Evolutionary conservation across 2,888 invertebrate genomes (phyloP).

Genomic region (Pegoplata infirma): DNA sequence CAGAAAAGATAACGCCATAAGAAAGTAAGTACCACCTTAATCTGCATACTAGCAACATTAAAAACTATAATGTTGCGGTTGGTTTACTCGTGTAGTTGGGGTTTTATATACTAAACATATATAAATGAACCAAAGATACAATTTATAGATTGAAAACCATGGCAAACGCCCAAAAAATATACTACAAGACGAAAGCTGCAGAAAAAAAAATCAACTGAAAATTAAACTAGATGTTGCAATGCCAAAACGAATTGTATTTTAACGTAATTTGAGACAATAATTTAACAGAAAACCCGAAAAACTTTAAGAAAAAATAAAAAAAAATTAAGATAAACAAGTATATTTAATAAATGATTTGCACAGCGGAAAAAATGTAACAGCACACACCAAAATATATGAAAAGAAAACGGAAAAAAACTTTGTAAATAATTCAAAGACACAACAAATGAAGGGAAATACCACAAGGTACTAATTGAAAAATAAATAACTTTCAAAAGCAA

Average conservation of each 20-base stretch:
- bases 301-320: not conserved
- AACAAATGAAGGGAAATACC: conserved; percentile 25
- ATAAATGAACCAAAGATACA: not conserved
- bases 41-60: not conserved
- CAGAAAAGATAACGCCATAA: too few species aligned
- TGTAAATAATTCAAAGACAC: not conserved
- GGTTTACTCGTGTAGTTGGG: not conserved
- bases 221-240: conserved; percentile 53
- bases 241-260: conserved; percentile 39
- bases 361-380: not conserved
- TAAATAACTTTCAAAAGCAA: conserved; percentile 53
- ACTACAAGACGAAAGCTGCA: conserved; percentile 17
- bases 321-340: conserved; percentile 10
- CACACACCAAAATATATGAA: not conserved
- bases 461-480: conserved; percentile 14
- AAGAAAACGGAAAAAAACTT: not conserved
- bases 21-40: not conserved
- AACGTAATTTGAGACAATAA: conserved; percentile 41
- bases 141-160: not conserved
- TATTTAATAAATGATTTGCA: conserved; percentile 16
- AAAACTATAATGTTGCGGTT: not conserved
- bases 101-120: too few species aligned
- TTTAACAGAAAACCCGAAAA: conserved; percentile 29
- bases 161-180: not conserved
- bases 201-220: conserved; percentile 4